phyloP scores from a whole-genome alignment of 1,140 invertebrate species.

The Procambarus clarkii region DNA sequence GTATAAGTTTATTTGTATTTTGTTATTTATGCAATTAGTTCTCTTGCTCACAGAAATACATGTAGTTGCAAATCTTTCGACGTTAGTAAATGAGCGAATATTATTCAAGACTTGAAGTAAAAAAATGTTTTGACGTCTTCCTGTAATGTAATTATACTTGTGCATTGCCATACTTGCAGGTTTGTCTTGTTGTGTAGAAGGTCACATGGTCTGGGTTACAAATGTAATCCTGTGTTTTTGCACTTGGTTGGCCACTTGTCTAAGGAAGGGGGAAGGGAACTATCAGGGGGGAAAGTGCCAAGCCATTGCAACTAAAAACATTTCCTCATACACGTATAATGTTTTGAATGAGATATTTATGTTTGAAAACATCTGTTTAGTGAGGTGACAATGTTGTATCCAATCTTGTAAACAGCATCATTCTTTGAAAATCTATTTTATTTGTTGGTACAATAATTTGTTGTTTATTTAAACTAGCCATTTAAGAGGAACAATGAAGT shows the following conservation, averaged over 20 bases:
- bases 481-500: background rate
- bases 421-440: background rate
- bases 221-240: background rate
- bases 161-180: slow-evolving; percentile 11
- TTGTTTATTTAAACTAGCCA: background rate
- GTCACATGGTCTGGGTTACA: background rate
- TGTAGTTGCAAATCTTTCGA: background rate
- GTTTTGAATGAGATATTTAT: background rate
- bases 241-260: background rate
- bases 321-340: background rate
- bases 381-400: background rate
- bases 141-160: slow-evolving; percentile 16
- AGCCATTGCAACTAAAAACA: too few relatives aligned
- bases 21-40: background rate
- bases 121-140: slow-evolving; percentile 18
- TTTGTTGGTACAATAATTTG: background rate
- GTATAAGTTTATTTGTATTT: background rate
- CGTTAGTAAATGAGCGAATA: background rate
- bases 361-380: background rate
- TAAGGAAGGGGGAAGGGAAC: background rate
- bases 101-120: background rate
- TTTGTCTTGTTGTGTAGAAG: background rate
- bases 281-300: too few relatives aligned
- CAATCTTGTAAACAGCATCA: background rate
- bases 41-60: background rate